Percentiles rank a stretch among this genome's conserved stretches.
phyloP scores from a whole-genome alignment of 30 jellyfish, hydroid and myxozoan genomes.

The Sanderia malayensis region DNA sequence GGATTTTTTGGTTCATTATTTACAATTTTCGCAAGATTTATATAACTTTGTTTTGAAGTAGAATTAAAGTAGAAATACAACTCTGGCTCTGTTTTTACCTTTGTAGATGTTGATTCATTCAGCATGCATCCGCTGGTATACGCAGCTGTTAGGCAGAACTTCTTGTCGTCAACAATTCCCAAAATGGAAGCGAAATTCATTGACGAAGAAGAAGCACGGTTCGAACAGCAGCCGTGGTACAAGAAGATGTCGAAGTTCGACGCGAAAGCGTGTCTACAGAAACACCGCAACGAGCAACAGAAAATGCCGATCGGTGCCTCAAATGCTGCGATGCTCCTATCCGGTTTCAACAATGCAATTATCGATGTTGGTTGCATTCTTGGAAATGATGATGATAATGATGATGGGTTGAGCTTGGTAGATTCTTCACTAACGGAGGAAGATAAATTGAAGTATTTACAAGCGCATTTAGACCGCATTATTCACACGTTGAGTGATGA shows the following conservation, averaged over 20 bases:
- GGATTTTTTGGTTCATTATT: no score
- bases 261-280: conserved; percentile 49
- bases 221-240: conserved; percentile 73
- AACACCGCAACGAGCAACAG: conserved; percentile 43
- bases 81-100: conserved; percentile 4
- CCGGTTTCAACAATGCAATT: conserved; percentile 51
- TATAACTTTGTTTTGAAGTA: no score
- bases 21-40: no score
- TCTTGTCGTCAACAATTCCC: conserved; percentile 59
- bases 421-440: conserved; percentile 23
- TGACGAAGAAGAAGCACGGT: conserved; percentile 32
- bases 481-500: conserved; percentile 63
- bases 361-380: conserved; percentile 62
- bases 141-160: conserved; percentile 86
- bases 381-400: background rate
- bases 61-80: no score
- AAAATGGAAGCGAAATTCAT: conserved; percentile 54
- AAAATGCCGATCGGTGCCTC: conserved; percentile 9
- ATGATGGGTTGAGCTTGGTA: conserved; percentile 4
- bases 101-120: conserved; percentile 69
- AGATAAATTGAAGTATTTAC: conserved; percentile 49
- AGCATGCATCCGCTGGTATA: conserved; percentile 94
- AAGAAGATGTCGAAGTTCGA: conserved; percentile 68
- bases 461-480: conserved; percentile 75
- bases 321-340: conserved; percentile 18